A percentile compares a stretch with the other conserved stretches of the same genome.
phyloP scores from a whole-genome alignment of 1,140 invertebrate species.

The Lepidurus arcticus region DNA sequence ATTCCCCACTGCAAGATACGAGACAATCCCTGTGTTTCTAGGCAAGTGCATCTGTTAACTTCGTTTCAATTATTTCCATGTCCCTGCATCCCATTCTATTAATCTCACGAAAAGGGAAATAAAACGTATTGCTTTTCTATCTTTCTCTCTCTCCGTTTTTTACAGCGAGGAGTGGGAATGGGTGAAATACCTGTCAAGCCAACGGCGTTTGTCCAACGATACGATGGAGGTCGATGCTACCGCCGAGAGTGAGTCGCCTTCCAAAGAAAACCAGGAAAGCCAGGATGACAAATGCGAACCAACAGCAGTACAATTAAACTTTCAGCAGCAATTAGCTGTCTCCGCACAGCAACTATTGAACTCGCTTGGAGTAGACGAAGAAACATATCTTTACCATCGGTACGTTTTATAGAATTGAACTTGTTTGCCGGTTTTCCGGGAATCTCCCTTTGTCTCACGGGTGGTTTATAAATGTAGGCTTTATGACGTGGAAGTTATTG shows the following conservation, averaged over 20 bases:
- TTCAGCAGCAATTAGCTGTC: slow-evolving; percentile 41
- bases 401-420: background rate
- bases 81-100: slow-evolving; percentile 23
- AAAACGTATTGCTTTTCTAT: slow-evolving; percentile 27
- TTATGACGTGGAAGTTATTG: slow-evolving; percentile 87
- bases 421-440: background rate
- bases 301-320: slow-evolving; percentile 40
- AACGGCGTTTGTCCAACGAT: slow-evolving; percentile 9
- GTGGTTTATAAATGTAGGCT: slow-evolving; percentile 50
- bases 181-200: slow-evolving; percentile 44
- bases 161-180: slow-evolving; percentile 83
- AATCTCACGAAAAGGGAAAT: slow-evolving; percentile 29
- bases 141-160: slow-evolving; percentile 36
- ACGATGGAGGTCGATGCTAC: slow-evolving; percentile 26
- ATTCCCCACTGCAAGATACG: slow-evolving; percentile 85
- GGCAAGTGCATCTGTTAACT: slow-evolving; percentile 55
- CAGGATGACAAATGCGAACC: slow-evolving; percentile 25
- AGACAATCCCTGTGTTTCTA: slow-evolving; percentile 90
- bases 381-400: slow-evolving; percentile 33
- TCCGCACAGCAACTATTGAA: slow-evolving; percentile 42
- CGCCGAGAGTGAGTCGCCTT: background rate
- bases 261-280: slow-evolving; percentile 1
- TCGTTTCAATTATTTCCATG: slow-evolving; percentile 27
- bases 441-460: background rate
- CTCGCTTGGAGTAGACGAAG: slow-evolving; percentile 39